phyloP scores from a whole-genome alignment of 2,797 vertebrate species.

The Anabacerthia variegaticeps region DNA sequence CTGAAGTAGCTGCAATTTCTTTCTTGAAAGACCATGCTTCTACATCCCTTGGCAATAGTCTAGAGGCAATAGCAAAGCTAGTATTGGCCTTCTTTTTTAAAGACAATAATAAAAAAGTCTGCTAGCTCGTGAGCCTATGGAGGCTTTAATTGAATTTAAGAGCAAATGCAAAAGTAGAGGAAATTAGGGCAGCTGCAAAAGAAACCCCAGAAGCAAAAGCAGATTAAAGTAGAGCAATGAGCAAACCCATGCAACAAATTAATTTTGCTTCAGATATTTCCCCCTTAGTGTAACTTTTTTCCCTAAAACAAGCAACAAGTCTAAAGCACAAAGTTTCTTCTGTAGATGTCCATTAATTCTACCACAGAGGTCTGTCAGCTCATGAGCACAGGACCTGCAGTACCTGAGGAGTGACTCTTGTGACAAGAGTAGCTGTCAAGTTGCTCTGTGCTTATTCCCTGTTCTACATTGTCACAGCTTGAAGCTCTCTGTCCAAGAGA shows the following conservation, averaged over 20 bases:
- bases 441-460: neutral
- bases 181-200: conserved; percentile 62
- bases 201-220: conserved; percentile 43
- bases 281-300: neutral
- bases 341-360: neutral
- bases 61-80: neutral
- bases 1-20: neutral
- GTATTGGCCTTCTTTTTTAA: neutral
- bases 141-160: conserved; percentile 48
- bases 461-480: neutral
- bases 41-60: neutral
- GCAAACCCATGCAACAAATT: conserved; percentile 16
- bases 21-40: neutral
- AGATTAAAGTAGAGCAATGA: conserved; percentile 40
- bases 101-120: conserved; percentile 24
- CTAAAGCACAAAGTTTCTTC: neutral
- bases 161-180: conserved; percentile 18
- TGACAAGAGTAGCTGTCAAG: neutral
- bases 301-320: neutral
- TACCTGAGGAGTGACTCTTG: neutral
- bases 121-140: neutral
- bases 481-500: neutral
- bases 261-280: conserved; percentile 22
- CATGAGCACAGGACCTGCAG: neutral
- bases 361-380: neutral